phyloP scores from a whole-genome alignment of 2,113 vertebrate genomes.

The Bubo scandiacus region DNA sequence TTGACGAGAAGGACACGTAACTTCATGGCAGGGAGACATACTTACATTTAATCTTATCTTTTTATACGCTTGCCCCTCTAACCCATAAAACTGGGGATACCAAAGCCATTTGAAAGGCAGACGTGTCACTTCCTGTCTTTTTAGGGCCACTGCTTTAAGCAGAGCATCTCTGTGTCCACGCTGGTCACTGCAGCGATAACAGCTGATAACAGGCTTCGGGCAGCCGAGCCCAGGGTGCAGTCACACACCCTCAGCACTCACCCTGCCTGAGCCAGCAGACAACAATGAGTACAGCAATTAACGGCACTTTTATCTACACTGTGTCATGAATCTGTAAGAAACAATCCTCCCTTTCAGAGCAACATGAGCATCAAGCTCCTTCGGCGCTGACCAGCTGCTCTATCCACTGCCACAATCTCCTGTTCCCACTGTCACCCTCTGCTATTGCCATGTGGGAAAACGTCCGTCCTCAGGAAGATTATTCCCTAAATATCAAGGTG shows the following conservation, averaged over 20 bases:
- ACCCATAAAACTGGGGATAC: not conserved
- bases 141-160: not conserved
- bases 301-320: not conserved
- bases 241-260: not conserved
- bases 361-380: not conserved
- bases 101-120: not conserved
- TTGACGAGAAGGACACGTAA: not conserved
- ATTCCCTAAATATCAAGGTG: not conserved
- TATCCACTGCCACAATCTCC: not conserved
- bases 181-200: not conserved
- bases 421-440: not conserved
- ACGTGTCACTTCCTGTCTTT: not conserved
- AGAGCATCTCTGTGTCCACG: not conserved
- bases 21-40: not conserved
- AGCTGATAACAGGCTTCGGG: not conserved
- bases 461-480: not conserved
- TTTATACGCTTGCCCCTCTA: not conserved
- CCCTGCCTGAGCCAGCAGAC: not conserved
- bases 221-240: not conserved
- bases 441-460: not conserved
- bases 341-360: slow-evolving; percentile 39
- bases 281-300: not conserved
- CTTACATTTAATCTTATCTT: not conserved
- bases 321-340: not conserved
- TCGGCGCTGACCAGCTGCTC: not conserved